Evolutionary conservation across 2,113 vertebrate genomes (phyloP).

Genomic region (Anhinga rufa): DNA sequence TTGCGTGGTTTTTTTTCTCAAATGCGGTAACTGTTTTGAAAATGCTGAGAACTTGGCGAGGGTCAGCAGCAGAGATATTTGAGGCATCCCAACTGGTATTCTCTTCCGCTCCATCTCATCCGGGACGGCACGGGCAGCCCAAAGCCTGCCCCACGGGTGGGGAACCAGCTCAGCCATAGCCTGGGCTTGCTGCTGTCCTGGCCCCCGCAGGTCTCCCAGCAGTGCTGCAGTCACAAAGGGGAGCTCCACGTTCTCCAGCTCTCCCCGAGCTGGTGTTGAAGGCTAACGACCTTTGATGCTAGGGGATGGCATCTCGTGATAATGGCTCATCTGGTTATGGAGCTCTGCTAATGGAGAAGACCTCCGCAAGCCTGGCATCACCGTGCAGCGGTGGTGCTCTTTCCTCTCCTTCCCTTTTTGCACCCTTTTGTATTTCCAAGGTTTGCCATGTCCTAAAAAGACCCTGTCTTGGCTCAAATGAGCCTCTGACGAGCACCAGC

Average conservation of each 20-base stretch:
- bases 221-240: rapidly evolving
- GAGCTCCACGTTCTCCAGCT: not conserved
- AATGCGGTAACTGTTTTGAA: not conserved
- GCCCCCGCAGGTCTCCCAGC: not conserved
- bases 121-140: not conserved
- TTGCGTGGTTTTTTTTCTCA: not conserved
- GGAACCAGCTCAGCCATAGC: not conserved
- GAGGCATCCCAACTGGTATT: conserved; percentile 5
- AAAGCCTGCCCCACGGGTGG: not conserved
- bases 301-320: not conserved
- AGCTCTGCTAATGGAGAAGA: not conserved
- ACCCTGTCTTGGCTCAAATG: not conserved
- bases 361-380: not conserved
- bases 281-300: not conserved
- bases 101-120: not conserved
- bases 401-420: not conserved
- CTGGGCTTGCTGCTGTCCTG: not conserved
- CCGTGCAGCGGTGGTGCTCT: not conserved
- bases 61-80: not conserved
- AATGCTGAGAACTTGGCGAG: conserved; percentile 7
- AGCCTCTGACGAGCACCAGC: not conserved
- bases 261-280: not conserved
- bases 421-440: not conserved
- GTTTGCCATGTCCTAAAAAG: not conserved
- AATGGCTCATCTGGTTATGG: not conserved